Base-by-base conservation (phyloP, 2,113 vertebrate species). In the Anoplopoma fimbria region DNA sequence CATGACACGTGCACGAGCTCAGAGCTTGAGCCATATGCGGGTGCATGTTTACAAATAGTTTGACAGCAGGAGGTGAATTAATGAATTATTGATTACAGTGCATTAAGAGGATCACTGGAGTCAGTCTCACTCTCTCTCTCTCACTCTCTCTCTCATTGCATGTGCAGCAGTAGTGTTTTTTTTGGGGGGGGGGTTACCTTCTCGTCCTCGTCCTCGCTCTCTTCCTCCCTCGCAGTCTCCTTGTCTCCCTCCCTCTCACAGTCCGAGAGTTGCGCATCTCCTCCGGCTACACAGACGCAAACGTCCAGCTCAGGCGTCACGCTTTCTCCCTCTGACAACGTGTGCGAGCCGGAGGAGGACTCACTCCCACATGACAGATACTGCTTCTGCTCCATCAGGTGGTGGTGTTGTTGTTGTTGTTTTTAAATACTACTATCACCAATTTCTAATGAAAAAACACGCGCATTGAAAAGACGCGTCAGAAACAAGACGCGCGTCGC, bases 101-200 rank as follows among this genome's bases (percentile, higher is more conserved):
- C n/a, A n/a, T n/a, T n/a, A n/a, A n/a, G n/a, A n/a, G n/a, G n/a
- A n/a, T n/a, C n/a, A n/a, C n/a, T n/a, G n/a, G n/a, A n/a, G n/a
- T n/a, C n/a, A n/a, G n/a, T n/a, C n/a, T n/a, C n/a, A n/a, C n/a
- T n/a, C n/a, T n/a, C n/a, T n/a, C n/a, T n/a, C n/a, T n/a, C n/a
- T n/a, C n/a, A n/a, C n/a, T n/a, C n/a, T n/a, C n/a, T n/a, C n/a
- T n/a, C n/a, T n/a, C n/a, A n/a, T n/a, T n/a, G n/a, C n/a, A n/a
- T n/a, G n/a, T n/a, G n/a, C n/a, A n/a, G n/a, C n/a, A n/a, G n/a
- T n/a, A n/a, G n/a, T n/a, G n/a, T n/a, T n/a, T n/a, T n/a, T n/a
- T n/a, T n/a, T n/a, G n/a, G n/a, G 2, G 6, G 23, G 10, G 21
- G 6, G 61, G 84, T 90, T 92, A 93, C 92, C 91, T 90, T 93